Conservation (phyloP, 1,140 invertebrate genomes). For the Kradibia gibbosae region DNA sequence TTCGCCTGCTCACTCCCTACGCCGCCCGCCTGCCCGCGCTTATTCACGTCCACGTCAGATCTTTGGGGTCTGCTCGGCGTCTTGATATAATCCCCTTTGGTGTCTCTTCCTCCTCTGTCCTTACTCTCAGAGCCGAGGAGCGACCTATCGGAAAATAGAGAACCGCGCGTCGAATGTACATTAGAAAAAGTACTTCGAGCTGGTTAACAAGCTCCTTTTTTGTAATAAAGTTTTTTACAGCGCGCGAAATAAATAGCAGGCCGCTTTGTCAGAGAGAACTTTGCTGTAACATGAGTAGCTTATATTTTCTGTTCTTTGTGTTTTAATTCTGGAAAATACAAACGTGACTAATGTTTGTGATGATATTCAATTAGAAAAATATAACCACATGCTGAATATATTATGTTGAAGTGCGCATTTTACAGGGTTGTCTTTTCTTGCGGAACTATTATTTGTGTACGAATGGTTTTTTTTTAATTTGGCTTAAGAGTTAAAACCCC, state of each 20-base stretch:
- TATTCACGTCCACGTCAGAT: neutral
- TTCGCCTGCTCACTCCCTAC: neutral
- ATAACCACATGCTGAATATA: neutral
- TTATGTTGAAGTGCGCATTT: neutral
- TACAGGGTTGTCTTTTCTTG: neutral
- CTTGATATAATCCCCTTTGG: constrained; percentile 1
- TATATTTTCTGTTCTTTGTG: constrained; percentile 9
- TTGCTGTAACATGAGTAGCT: constrained; percentile 13
- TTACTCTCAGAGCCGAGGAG: neutral
- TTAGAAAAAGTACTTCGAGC: constrained; percentile 18
- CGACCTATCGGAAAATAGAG: neutral
- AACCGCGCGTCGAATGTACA: neutral
- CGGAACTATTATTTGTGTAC: neutral
- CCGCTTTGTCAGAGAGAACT: neutral
- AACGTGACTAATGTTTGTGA: neutral
- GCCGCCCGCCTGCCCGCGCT: no score
- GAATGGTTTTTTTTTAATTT: neutral
- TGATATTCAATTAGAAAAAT: constrained; percentile 5
- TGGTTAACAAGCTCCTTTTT: constrained; percentile 6
- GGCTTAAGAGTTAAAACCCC: no score
- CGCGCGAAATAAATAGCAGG: neutral
- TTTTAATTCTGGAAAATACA: neutral
- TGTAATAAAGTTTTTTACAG: constrained; percentile 5
- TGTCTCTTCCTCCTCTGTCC: neutral
- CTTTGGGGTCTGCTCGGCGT: constrained; percentile 21